Conservation (phyloP, 2,888 invertebrate genomes). For the Drosophila prostipennis region DNA sequence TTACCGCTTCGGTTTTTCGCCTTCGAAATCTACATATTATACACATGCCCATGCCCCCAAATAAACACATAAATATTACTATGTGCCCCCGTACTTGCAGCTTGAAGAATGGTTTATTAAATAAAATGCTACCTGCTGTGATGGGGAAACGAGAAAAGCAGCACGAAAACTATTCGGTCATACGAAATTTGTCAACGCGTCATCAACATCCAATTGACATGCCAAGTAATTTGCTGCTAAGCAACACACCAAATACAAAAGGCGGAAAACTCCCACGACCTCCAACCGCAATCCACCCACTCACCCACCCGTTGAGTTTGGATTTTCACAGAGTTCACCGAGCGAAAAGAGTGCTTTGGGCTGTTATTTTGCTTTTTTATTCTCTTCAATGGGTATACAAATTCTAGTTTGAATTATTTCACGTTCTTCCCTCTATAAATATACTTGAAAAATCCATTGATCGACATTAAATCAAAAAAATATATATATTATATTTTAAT, state of each 20-base stretch:
- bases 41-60: conserved; percentile 19
- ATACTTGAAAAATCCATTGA: background rate
- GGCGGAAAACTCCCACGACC: conserved; percentile 1
- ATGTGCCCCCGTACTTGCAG: conserved; percentile 2
- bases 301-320: conserved; percentile 12
- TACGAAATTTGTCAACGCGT: conserved; percentile 30
- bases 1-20: conserved; percentile 41
- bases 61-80: conserved; percentile 20
- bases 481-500: background rate
- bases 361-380: conserved; percentile 8
- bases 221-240: conserved; percentile 49
- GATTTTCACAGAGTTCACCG: conserved; percentile 2
- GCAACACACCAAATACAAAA: conserved; percentile 40
- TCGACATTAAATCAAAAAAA: background rate
- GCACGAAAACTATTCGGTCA: conserved; percentile 30
- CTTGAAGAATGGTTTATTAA: conserved; percentile 41
- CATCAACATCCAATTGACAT: conserved; percentile 46
- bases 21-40: conserved; percentile 48
- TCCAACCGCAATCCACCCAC: conserved; percentile 14
- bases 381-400: background rate
- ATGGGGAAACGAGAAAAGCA: background rate
- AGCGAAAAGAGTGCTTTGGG: conserved; percentile 3
- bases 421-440: background rate
- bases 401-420: background rate
- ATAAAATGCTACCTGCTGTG: conserved; percentile 53